Evolutionary conservation across 2,113 vertebrate genomes (phyloP).

Genomic region (Leptodactylus fuscus): DNA sequence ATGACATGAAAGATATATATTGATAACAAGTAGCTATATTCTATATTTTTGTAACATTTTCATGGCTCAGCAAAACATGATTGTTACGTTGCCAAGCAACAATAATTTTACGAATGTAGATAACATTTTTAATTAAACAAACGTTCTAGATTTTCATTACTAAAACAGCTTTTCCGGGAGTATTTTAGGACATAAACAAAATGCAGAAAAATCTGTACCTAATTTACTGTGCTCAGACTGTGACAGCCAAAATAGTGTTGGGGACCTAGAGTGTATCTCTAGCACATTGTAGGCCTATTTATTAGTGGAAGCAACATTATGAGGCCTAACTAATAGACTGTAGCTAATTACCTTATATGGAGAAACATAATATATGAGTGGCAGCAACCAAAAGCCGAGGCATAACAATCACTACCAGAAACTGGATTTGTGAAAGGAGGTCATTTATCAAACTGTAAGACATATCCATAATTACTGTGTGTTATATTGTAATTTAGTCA

Average conservation of each 20-base stretch:
- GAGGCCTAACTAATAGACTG: constrained; percentile 32
- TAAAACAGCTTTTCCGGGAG: constrained; percentile 9
- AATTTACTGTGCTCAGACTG: constrained; percentile 39
- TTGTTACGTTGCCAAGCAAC: background rate
- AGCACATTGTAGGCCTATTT: constrained; percentile 4
- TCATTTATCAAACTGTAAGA: background rate
- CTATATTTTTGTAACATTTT: background rate
- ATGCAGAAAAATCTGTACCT: constrained; percentile 1
- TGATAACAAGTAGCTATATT: constrained; percentile 4
- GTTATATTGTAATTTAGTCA: constrained; percentile 14
- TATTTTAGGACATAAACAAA: background rate
- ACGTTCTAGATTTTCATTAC: constrained; percentile 28
- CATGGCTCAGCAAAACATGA: background rate
- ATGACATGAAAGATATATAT: background rate
- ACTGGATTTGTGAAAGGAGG: constrained; percentile 13
- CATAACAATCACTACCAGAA: background rate
- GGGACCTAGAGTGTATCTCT: background rate
- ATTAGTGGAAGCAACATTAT: constrained; percentile 18
- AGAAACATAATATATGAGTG: constrained; percentile 7
- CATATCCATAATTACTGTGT: background rate
- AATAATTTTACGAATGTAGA: constrained; percentile 8
- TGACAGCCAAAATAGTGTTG: constrained; percentile 42
- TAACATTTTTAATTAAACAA: constrained; percentile 20
- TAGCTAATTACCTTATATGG: constrained; percentile 14
- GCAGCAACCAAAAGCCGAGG: constrained; percentile 3